Base-by-base conservation (phyloP, 2,888 invertebrate genomes). In the Apotomis turbidana region DNA sequence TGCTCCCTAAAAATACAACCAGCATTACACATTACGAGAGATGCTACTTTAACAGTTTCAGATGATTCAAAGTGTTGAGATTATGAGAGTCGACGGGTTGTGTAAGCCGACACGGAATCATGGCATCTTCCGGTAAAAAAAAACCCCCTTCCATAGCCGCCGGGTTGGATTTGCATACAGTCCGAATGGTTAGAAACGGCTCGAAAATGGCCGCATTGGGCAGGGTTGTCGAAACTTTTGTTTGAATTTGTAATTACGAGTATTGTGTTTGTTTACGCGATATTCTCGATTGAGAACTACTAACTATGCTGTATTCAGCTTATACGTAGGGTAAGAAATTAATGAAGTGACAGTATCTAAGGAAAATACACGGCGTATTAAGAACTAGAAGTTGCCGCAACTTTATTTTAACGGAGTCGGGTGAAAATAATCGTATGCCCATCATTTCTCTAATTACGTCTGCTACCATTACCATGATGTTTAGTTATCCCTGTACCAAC, bases 151-250 rank as follows among this genome's bases (percentile, higher is more conserved):
- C 63, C n/a, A 58, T 52, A 36, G 49, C 63, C 68, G 27, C 5
- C 49, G 51, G 58, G 52, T 68, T 55, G 44, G 55, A 87, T 87
- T 87, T 86, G 83, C 86, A 87, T 87, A 85, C 85, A 63, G 62
- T 5, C 61, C 62, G 55, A 84, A 74, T 81, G 82, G 84, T 78
- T 76, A 78, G 78, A 81, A 83, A 85, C 83, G 83, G 82, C 83
- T 82, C 82, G 84, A 86, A 86, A 86, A 86, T 86, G 84, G 84
- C 77, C 79, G 49, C 75, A 36, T 36, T 54, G n/a, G 6, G 9
- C 12, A 70, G 66, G 55, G 71, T 12, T 71, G 71, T 8, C 60
- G 55, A 55, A 60, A 38, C 12, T 27, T 54, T n/a, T 12, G 51
- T 52, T 9, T 63, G 15, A 51, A 63, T 5, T 9, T 5, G 27